Evolutionary conservation across 2,113 vertebrate genomes (phyloP).

Genomic region (Periophthalmus modestus): DNA sequence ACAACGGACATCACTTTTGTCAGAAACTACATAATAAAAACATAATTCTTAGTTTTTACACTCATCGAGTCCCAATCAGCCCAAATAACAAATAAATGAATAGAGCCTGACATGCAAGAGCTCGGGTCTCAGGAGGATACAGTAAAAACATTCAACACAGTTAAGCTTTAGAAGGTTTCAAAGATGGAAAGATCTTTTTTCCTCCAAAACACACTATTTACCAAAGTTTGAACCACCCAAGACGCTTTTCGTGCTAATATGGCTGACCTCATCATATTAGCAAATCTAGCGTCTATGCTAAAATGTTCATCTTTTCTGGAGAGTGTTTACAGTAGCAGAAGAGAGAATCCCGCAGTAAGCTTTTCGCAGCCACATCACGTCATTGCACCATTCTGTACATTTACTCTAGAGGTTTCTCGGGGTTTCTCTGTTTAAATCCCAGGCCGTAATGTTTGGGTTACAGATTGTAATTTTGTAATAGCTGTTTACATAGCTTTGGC

Average conservation of each 20-base stretch:
- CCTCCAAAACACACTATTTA: not conserved
- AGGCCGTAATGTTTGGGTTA: slow-evolving; percentile 63
- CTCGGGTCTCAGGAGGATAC: no score
- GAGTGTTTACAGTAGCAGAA: slow-evolving; percentile 36
- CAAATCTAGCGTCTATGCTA: not conserved
- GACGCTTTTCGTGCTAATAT: not conserved
- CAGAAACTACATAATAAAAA: no score
- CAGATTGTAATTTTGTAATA: slow-evolving; percentile 70
- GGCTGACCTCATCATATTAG: slow-evolving; percentile 3
- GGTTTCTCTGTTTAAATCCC: slow-evolving; percentile 61
- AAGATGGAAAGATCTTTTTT: not conserved
- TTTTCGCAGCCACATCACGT: not conserved
- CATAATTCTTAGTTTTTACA: no score
- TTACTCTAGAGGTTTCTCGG: slow-evolving; percentile 30
- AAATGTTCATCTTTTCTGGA: slow-evolving; percentile 17
- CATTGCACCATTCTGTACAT: slow-evolving; percentile 24
- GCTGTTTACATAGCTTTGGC: slow-evolving; percentile 63
- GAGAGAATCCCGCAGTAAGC: slow-evolving; percentile 9
- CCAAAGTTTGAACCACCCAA: not conserved
- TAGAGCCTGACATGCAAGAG: no score
- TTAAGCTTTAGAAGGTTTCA: not conserved
- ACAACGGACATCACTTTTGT: no score
- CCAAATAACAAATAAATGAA: no score
- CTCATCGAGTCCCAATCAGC: no score
- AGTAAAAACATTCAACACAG: no score